Conservation (phyloP, 2,888 invertebrate species). For the Drosophila dives region DNA sequence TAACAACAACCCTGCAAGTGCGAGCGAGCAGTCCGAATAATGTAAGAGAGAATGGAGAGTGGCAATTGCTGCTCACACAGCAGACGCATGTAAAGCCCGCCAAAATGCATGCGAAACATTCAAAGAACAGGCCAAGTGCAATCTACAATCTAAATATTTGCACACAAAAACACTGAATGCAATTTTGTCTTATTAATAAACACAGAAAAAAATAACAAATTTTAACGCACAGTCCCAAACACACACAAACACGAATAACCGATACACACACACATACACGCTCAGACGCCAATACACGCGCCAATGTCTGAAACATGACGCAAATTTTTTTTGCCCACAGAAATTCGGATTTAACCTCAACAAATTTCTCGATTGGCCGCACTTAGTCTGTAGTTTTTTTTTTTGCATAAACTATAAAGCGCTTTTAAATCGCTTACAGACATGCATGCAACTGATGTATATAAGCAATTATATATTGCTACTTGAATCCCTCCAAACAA, state of each 20-base stretch:
- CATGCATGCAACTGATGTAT: not conserved
- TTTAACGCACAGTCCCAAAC: slow-evolving; percentile 21
- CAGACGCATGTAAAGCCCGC: slow-evolving; percentile 62
- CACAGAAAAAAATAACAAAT: slow-evolving; percentile 38
- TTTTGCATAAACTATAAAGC: not conserved
- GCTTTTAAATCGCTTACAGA: not conserved
- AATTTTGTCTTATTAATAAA: slow-evolving; percentile 29
- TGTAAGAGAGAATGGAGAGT: not conserved
- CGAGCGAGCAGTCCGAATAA: slow-evolving; percentile 22
- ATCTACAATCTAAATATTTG: slow-evolving; percentile 20
- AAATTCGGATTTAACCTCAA: slow-evolving; percentile 64
- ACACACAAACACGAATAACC: slow-evolving; percentile 9
- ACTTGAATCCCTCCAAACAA: not conserved
- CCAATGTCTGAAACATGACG: slow-evolving; percentile 66
- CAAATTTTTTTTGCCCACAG: slow-evolving; percentile 48
- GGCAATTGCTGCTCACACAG: slow-evolving; percentile 7
- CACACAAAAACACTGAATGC: slow-evolving; percentile 21
- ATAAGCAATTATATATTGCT: not conserved
- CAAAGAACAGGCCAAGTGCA: slow-evolving; percentile 36
- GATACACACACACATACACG: slow-evolving; percentile 9
- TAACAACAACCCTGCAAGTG: slow-evolving; percentile 17
- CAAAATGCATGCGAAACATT: slow-evolving; percentile 46
- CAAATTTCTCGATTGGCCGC: slow-evolving; percentile 25
- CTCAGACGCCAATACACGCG: slow-evolving; percentile 64
- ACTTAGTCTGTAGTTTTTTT: not conserved